phyloP scores from a whole-genome alignment of 2,113 vertebrate genomes.

The Corvus hawaiiensis region DNA sequence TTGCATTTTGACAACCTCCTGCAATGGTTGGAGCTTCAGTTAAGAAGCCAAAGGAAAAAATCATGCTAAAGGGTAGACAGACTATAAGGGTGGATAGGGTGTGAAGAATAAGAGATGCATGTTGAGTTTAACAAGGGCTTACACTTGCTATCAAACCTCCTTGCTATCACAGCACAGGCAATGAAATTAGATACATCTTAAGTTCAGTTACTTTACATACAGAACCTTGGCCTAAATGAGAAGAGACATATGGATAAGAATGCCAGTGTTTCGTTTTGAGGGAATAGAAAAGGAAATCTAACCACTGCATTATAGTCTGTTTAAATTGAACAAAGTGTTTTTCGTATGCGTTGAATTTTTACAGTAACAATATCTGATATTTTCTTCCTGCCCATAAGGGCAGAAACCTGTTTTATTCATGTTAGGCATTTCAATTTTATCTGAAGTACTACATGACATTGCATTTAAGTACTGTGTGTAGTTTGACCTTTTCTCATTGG shows the following conservation, averaged over 20 bases:
- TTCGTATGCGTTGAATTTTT: not conserved
- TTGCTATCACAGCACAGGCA: not conserved
- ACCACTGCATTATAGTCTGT: not conserved
- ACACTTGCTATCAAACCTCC: not conserved
- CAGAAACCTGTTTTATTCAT: not conserved
- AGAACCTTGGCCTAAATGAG: not conserved
- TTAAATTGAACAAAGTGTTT: not conserved
- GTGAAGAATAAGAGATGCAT: not conserved
- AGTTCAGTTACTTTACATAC: not conserved
- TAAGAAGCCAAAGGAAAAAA: not conserved
- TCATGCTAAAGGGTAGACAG: not conserved
- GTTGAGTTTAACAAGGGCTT: not conserved
- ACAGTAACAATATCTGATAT: not conserved
- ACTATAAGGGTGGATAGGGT: no score
- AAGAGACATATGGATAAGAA: not conserved
- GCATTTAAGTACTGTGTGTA: not conserved
- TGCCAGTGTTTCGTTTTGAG: not conserved
- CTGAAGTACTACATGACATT: not conserved
- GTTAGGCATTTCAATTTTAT: not conserved
- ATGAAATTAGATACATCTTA: not conserved
- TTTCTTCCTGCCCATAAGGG: not conserved
- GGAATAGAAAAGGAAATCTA: not conserved
- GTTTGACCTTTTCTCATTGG: not conserved
- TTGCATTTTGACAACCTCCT: not conserved
- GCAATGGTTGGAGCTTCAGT: accelerated